phyloP scores from a whole-genome alignment of 92 coral and sea anemone genomes.

The Pocillopora meandrina region DNA sequence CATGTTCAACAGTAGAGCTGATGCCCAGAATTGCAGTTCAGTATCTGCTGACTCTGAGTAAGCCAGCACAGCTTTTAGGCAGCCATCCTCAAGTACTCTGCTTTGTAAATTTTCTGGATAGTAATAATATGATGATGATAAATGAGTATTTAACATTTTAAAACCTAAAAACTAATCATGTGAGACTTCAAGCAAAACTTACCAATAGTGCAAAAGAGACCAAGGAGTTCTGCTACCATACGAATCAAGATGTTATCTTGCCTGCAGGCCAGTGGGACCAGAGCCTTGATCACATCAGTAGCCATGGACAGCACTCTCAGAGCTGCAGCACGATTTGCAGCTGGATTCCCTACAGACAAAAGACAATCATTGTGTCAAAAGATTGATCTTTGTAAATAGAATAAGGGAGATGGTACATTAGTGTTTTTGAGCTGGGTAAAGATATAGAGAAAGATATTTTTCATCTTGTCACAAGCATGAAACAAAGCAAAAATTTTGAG shows the following conservation, averaged over 20 bases:
- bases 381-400: no score
- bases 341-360: conserved; percentile 37
- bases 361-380: no score
- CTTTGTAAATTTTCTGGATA: conserved; percentile 74
- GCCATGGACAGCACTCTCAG: conserved; percentile 62
- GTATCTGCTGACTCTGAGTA: conserved; percentile 79
- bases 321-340: conserved; percentile 63
- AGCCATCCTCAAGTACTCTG: conserved; percentile 80
- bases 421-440: no score
- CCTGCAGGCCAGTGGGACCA: conserved; percentile 70
- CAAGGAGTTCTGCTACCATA: conserved; percentile 90
- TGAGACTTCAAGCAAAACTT: conserved; percentile 8
- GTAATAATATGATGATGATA: neutral
- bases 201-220: conserved; percentile 96
- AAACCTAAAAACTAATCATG: neutral
- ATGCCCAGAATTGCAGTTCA: conserved; percentile 93
- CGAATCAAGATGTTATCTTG: conserved; percentile 80
- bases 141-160: neutral
- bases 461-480: no score
- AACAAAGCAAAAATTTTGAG: no score
- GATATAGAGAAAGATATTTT: no score
- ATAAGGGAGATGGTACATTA: no score
- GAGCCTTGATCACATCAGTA: conserved; percentile 68
- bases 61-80: conserved; percentile 77
- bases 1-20: conserved; percentile 91